Evolutionary conservation across 2,113 vertebrate genomes (phyloP), one percentile per base, ranked within the genome.

Genomic region (Apodemus sylvaticus): DNA sequence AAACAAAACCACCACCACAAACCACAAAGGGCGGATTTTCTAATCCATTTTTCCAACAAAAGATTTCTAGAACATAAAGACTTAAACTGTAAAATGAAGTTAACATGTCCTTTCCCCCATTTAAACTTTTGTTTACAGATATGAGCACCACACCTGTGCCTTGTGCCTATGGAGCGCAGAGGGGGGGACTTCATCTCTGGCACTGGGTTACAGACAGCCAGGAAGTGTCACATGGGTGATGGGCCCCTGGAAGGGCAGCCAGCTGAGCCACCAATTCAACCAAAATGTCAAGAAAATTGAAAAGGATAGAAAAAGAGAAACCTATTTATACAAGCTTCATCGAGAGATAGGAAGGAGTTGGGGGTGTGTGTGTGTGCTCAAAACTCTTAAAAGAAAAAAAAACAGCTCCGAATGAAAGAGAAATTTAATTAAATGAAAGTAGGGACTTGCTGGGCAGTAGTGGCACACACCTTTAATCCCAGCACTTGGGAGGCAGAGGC

Each of bases 271-370:
- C 42, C n/a, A 60, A 42, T 26, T 62, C 55, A 60, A 58, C 3
- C 7, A 36, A 8, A 64, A 66, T 45, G 36, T 42, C 55, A 93
- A 77, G 64, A 66, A 51, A 68, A 85, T 42, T 55, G 83, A 89
- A 55, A 34, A 60, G 60, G 29, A 66, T 13, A 77, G 71, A 42
- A 70, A 94, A 91, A 48, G 64, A 73, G 36, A 20, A 66, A 83
- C 53, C 62, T 73, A 88, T 96, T 89, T 92, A 79, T 45, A 85
- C 58, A 71, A 39, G 85, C 62, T 71, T 89, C 79, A 82, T 94
- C 20, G 34, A 45, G 24, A 79, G 79, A 26, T 6, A 66, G 24
- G 42, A 83, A 83, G 31, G 26, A 74, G 71, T 24, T 79, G 76
- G 19, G 74, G 29, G 42, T 48, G 45, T 76, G 39, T 74, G n/a